phyloP scores from a whole-genome alignment of 2,113 vertebrate genomes.

The Megaceryle torquata region DNA sequence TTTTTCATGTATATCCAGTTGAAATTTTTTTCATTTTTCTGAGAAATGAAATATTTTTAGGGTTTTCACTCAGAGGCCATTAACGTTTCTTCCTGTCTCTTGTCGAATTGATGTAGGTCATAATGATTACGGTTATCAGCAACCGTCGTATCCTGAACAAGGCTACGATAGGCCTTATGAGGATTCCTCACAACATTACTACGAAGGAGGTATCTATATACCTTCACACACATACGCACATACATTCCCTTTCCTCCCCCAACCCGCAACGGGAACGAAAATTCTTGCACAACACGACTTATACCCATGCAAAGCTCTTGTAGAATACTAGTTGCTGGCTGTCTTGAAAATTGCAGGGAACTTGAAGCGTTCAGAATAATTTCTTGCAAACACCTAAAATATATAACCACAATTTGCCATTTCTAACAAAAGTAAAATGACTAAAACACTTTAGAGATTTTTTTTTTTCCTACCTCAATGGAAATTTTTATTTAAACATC shows the following conservation, averaged over 20 bases:
- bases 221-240: slow-evolving; percentile 81
- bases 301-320: slow-evolving; percentile 75
- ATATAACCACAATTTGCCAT: slow-evolving; percentile 73
- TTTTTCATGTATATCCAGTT: slow-evolving; percentile 80
- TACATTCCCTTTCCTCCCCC: slow-evolving; percentile 69
- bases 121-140: slow-evolving; percentile 92
- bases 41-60: slow-evolving; percentile 78
- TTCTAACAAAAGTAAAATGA: slow-evolving; percentile 81
- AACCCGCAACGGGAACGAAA: slow-evolving; percentile 52
- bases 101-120: slow-evolving; percentile 91
- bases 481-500: slow-evolving; percentile 70
- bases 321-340: slow-evolving; percentile 79
- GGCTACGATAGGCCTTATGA: slow-evolving; percentile 91
- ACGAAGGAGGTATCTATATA: slow-evolving; percentile 91
- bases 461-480: slow-evolving; percentile 60
- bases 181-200: slow-evolving; percentile 91
- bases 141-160: slow-evolving; percentile 90
- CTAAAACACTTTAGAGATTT: slow-evolving; percentile 73
- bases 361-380: slow-evolving; percentile 68
- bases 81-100: slow-evolving; percentile 90
- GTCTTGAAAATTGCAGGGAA: slow-evolving; percentile 71
- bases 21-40: slow-evolving; percentile 75
- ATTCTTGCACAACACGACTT: slow-evolving; percentile 66
- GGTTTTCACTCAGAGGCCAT: slow-evolving; percentile 83
- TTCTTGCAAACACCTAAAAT: slow-evolving; percentile 75